Evolutionary conservation across 1,140 invertebrate genomes (phyloP).

Genomic region (Drosophila funebris): DNA sequence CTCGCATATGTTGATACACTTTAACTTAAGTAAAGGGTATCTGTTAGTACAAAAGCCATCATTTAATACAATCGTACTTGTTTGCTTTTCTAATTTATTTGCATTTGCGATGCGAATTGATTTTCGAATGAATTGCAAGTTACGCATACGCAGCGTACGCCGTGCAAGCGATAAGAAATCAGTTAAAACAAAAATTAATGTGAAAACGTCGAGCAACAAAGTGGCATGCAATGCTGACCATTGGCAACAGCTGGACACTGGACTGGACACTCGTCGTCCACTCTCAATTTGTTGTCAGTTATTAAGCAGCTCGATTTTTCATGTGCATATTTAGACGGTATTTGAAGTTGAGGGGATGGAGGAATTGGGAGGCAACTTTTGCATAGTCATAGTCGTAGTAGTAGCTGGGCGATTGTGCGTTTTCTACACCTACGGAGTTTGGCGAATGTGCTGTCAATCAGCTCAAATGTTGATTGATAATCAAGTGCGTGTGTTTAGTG

Average conservation of each 20-base stretch:
- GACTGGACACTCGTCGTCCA: slow-evolving; percentile 21
- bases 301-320: slow-evolving; percentile 71
- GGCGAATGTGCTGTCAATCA: slow-evolving; percentile 67
- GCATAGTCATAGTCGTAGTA: slow-evolving; percentile 15
- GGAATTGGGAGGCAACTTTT: slow-evolving; percentile 24
- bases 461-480: slow-evolving; percentile 71
- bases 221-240: slow-evolving; percentile 4
- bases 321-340: slow-evolving; percentile 30
- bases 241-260: not conserved
- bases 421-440: slow-evolving; percentile 70
- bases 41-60: not conserved
- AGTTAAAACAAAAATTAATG: slow-evolving; percentile 64
- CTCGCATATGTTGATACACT: too few species aligned
- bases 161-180: slow-evolving; percentile 64
- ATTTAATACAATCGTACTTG: slow-evolving; percentile 12
- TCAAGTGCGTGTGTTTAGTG: slow-evolving; percentile 57
- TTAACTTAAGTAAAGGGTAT: not conserved
- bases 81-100: slow-evolving; percentile 59
- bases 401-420: slow-evolving; percentile 44
- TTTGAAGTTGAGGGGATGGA: slow-evolving; percentile 27
- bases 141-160: slow-evolving; percentile 65
- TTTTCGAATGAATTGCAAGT: slow-evolving; percentile 54
- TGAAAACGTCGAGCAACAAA: slow-evolving; percentile 45
- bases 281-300: slow-evolving; percentile 68
- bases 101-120: slow-evolving; percentile 59